These are phyloP conservation scores for Eulemur mongoz DNA, from an alignment of 2,797 vertebrate species.

Conservation along the genomic window DNA sequence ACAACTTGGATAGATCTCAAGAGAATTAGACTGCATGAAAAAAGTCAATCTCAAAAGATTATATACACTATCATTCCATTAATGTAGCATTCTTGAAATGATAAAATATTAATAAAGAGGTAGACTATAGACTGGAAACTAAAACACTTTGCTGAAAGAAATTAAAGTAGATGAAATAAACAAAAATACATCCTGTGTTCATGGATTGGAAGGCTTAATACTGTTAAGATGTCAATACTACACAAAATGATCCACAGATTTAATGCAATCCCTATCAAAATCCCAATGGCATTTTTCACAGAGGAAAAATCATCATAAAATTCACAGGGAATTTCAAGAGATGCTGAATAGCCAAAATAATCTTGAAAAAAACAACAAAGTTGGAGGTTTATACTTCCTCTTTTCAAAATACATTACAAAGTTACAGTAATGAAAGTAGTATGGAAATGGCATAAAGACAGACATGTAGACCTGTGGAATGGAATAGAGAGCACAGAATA, in stretches of 20 bases:
- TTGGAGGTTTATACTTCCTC: neutral
- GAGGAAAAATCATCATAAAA: neutral
- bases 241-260: neutral
- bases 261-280: neutral
- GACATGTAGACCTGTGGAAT: neutral
- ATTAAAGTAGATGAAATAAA: neutral
- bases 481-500: neutral
- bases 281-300: neutral
- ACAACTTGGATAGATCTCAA: neutral
- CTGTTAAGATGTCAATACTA: neutral
- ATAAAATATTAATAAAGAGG: neutral
- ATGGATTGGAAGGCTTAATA: neutral
- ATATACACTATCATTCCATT: neutral
- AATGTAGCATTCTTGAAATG: neutral
- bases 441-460: neutral
- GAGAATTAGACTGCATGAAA: neutral
- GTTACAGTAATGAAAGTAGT: neutral
- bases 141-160: neutral
- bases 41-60: neutral
- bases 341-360: neutral
- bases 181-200: neutral
- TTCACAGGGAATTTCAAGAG: neutral
- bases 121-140: neutral
- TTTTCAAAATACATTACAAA: neutral
- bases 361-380: neutral